Conservation (phyloP, 2,888 invertebrate species). For the Leucozona laternaria region DNA sequence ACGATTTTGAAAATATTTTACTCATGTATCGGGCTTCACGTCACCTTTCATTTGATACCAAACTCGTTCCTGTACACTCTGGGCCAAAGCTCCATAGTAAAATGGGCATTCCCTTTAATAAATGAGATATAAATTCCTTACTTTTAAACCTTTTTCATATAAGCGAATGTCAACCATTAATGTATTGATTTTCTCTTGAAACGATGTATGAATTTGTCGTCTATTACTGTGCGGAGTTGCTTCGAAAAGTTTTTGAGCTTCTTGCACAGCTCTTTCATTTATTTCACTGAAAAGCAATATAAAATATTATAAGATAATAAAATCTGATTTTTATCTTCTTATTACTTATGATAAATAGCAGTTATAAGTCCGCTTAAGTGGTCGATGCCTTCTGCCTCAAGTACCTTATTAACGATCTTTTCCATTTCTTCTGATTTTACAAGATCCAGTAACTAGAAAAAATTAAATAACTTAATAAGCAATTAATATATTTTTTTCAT, state of each 20-base stretch:
- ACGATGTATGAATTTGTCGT: constrained; percentile 91
- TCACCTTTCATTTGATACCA: too few relatives aligned
- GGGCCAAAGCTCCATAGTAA: too few relatives aligned
- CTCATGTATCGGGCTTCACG: too few relatives aligned
- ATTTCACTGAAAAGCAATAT: constrained; percentile 84
- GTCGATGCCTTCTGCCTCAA: constrained; percentile 90
- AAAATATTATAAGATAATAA: not conserved
- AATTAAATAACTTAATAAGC: constrained; percentile 1
- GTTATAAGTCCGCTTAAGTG: constrained; percentile 89
- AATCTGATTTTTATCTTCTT: not conserved
- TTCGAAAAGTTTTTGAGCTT: constrained; percentile 90
- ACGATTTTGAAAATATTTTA: too few relatives aligned
- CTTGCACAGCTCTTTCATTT: constrained; percentile 87
- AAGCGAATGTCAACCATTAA: constrained; percentile 90
- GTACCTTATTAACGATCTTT: constrained; percentile 85
- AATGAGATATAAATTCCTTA: not conserved
- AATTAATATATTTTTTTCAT: not conserved
- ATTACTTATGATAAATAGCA: constrained; percentile 87
- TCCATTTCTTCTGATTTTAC: constrained; percentile 88
- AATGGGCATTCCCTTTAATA: too few relatives aligned
- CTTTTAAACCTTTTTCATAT: constrained; percentile 90
- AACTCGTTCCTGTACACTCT: too few relatives aligned
- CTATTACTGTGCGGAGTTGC: constrained; percentile 89
- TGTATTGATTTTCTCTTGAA: constrained; percentile 93
- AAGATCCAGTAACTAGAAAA: constrained; percentile 85